Evolutionary conservation across 2,113 vertebrate genomes (phyloP), one percentile per base, ranked within the genome.

Genomic region (Cephalopterus ornatus): DNA sequence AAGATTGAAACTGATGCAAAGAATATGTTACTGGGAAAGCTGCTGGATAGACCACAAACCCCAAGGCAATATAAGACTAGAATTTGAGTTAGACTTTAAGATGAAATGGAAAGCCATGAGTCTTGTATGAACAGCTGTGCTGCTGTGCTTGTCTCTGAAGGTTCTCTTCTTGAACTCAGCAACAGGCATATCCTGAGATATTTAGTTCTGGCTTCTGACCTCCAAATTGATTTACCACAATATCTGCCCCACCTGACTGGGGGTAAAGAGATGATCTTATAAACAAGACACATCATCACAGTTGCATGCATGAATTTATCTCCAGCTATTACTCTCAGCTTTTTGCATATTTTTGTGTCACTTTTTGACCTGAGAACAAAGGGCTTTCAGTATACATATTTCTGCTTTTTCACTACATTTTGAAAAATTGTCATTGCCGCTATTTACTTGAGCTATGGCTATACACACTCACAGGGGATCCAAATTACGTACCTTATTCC

Each of bases 401-500:
- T 79, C 44, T 87, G 41, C 46, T n/a, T 92, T 67, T 92, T 89
- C 49, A 14, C 11, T 23, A 9, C 44, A 14, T 65, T 95, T 94
- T 88, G 63, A 52, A 74, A 93, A 88, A 76, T 67, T 35, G 63
- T 42, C 59, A 26, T 70, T 71, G 67, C 79, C 47, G 17, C 42
- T 83, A 47, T 94, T 96, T 92, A 88, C 50, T 90, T 14, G 6
- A 90, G 85, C 33, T 86, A 5, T 59, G n/a, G 68, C 77, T 55
- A 53, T 52, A 52, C 26, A 65, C 30, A 21, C 16, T 73, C 88
- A 53, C 12, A 6, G 44, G 90, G 39, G 68, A 94, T 46, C 71
- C 74, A 62, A 24, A 26, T 81, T 86, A 71, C 2, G 2, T 78
- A 93, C 85, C 79, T 93, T 91, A 95, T 93, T 95, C 93, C 92